Evolutionary conservation across 2,888 invertebrate species (phyloP).

Genomic region (Epinotia ramella): DNA sequence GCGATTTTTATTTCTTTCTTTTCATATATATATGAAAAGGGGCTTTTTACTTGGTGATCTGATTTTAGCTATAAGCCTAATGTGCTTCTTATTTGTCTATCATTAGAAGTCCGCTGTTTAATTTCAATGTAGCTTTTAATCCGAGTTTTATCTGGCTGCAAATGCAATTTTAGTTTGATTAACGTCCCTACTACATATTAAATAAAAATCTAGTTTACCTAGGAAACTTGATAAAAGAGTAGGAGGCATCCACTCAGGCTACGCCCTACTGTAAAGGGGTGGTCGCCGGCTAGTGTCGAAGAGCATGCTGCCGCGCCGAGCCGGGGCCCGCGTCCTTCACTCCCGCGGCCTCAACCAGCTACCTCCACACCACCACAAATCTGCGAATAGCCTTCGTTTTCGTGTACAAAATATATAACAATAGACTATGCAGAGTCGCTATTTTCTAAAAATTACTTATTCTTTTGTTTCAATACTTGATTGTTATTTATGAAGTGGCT

Average conservation of each 20-base stretch:
- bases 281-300: no score
- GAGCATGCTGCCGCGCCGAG: no score
- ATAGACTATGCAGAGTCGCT: slow-evolving; percentile 49
- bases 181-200: no score
- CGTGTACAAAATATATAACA: slow-evolving; percentile 51
- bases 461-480: slow-evolving; percentile 68
- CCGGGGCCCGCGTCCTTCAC: no score
- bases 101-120: not conserved
- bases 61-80: not conserved
- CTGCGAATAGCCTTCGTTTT: slow-evolving; percentile 53
- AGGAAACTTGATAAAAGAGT: no score
- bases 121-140: not conserved
- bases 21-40: not conserved
- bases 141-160: not conserved
- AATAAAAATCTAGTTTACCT: no score
- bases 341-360: not conserved
- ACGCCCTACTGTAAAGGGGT: no score
- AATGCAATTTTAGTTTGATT: not conserved
- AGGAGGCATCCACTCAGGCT: no score
- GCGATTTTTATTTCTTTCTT: slow-evolving; percentile 8
- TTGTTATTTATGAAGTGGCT: slow-evolving; percentile 72
- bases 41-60: not conserved
- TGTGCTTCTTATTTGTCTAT: not conserved
- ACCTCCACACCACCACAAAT: slow-evolving; percentile 28
- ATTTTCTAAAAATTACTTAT: slow-evolving; percentile 66